A percentile compares a stretch with the other conserved stretches of the same genome.
Conservation (phyloP, 2,797 vertebrate genomes). For the Peromyscus attwateri region DNA sequence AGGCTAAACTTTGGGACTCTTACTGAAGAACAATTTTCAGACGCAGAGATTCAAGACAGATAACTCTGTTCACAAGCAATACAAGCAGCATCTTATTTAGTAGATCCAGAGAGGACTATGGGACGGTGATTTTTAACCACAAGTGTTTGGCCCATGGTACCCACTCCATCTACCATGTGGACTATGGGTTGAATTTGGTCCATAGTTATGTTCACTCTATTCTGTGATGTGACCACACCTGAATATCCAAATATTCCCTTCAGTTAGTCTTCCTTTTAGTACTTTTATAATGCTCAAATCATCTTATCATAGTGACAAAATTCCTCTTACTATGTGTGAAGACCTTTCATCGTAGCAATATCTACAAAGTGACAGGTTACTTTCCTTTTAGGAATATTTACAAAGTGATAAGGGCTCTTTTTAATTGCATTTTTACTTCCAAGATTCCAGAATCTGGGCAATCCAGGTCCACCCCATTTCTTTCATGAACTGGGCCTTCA, state of each 20-base stretch:
- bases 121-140: neutral
- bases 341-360: neutral
- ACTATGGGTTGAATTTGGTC: neutral
- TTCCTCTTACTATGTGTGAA: neutral
- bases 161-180: no score
- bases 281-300: neutral
- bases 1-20: neutral
- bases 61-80: neutral
- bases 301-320: neutral
- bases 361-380: neutral
- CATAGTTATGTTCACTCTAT: no score
- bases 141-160: neutral
- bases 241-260: neutral
- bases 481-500: neutral
- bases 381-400: neutral
- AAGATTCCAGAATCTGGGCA: neutral
- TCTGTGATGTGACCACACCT: neutral
- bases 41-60: no score
- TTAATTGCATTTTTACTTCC: neutral
- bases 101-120: neutral
- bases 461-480: neutral
- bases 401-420: neutral
- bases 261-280: neutral
- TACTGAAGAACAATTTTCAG: neutral
- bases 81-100: neutral